Evolutionary conservation across 2,113 vertebrate genomes (phyloP).

Genomic region (Rallus limicola): DNA sequence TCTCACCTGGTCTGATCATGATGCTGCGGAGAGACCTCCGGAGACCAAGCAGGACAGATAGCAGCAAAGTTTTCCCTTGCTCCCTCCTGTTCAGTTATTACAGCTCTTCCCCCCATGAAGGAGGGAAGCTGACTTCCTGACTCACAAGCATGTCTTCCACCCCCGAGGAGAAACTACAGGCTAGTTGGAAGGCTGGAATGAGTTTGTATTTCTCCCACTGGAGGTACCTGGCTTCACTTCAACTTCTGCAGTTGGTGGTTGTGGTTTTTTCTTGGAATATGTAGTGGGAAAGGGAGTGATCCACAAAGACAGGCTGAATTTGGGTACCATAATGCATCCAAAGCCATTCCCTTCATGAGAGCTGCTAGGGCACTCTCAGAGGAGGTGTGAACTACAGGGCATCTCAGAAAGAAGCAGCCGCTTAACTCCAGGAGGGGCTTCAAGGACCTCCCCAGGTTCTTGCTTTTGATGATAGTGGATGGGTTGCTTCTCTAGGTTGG

Average conservation of each 20-base stretch:
- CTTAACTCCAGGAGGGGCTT: not conserved
- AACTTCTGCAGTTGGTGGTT: not conserved
- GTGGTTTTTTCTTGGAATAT: not conserved
- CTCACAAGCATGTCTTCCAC: not conserved
- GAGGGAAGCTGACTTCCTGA: not conserved
- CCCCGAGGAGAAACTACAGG: fast-evolving
- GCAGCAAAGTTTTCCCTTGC: not conserved
- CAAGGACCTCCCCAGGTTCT: not conserved
- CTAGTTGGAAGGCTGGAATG: not conserved
- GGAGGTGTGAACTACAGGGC: not conserved
- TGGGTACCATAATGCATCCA: not conserved
- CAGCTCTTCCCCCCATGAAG: not conserved
- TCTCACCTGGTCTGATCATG: not conserved
- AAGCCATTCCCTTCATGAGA: not conserved
- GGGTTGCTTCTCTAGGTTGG: not conserved
- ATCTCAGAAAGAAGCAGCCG: not conserved
- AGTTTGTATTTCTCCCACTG: not conserved
- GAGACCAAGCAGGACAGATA: not conserved
- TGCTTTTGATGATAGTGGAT: fast-evolving
- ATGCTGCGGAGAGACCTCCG: not conserved
- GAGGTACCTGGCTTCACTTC: not conserved
- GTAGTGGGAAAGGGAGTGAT: not conserved
- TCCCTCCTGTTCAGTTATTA: not conserved
- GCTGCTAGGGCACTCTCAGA: not conserved
- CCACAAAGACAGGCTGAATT: not conserved